Evolutionary conservation across 1,140 invertebrate genomes (phyloP).

Genomic region (Antheraea pernyi): DNA sequence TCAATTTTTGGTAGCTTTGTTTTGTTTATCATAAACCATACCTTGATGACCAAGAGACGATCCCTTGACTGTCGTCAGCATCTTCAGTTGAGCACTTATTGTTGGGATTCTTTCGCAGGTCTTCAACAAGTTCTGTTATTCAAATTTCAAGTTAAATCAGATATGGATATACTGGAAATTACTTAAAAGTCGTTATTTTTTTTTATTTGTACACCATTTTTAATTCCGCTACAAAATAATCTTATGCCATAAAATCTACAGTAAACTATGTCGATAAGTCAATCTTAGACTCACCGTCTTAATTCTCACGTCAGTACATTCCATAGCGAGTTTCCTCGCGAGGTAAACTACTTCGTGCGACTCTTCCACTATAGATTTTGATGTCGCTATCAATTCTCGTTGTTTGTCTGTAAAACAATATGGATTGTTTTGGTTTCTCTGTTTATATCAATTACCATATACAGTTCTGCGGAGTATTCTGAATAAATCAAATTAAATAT

Average conservation of each 20-base stretch:
- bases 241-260: no score
- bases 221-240: no score
- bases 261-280: no score
- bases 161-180: no score
- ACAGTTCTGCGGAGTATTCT: no score
- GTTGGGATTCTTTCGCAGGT: slow-evolving; percentile 99
- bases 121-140: slow-evolving; percentile 94
- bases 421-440: not conserved
- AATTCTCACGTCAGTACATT: slow-evolving; percentile 99
- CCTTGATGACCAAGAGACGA: slow-evolving; percentile 99
- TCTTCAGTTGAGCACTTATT: slow-evolving; percentile 99
- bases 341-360: slow-evolving; percentile 97
- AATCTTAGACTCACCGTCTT: slow-evolving; percentile 93
- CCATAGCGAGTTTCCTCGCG: slow-evolving; percentile 96
- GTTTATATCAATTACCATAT: no score
- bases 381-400: slow-evolving; percentile 96
- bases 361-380: slow-evolving; percentile 97
- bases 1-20: not conserved
- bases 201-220: no score
- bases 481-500: no score
- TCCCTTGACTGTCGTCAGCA: slow-evolving; percentile 98
- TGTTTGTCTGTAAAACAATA: slow-evolving; percentile 86
- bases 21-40: slow-evolving; percentile 58
- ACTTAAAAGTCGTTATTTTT: no score
- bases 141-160: no score